Percentiles rank a stretch among this genome's conserved stretches.
Conservation (phyloP, 2,113 vertebrate genomes). For the Chloropsis hardwickii region DNA sequence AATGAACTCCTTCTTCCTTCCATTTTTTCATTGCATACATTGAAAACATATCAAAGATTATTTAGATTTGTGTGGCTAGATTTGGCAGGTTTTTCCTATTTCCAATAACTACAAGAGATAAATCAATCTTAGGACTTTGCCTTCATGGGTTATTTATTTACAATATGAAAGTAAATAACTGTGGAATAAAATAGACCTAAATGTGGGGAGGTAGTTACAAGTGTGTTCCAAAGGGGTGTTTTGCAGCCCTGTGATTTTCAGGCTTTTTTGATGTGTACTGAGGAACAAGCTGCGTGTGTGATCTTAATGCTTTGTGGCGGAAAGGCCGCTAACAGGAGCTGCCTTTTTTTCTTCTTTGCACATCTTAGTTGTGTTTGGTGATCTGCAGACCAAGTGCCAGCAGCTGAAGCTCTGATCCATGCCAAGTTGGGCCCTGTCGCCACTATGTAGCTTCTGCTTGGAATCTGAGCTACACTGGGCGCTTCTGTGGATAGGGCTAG, state of each 20-base stretch:
- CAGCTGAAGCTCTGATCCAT: not conserved
- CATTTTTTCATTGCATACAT: not conserved
- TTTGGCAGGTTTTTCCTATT: not conserved
- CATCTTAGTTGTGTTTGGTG: not conserved
- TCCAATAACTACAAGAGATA: not conserved
- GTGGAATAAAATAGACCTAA: not conserved
- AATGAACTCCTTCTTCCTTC: not conserved
- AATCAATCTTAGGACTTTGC: not conserved
- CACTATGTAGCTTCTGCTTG: too few species aligned
- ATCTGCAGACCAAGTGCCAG: not conserved
- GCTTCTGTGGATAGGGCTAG: rapidly evolving
- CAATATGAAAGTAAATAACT: not conserved
- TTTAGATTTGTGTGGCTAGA: not conserved
- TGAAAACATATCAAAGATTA: not conserved
- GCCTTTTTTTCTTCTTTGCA: not conserved
- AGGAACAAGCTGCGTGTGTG: not conserved
- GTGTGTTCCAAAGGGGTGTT: not conserved
- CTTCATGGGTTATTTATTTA: not conserved
- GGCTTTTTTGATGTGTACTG: not conserved
- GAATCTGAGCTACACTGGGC: rapidly evolving
- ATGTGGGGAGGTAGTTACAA: not conserved
- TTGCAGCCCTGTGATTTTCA: not conserved
- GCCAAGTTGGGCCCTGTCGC: rapidly evolving
- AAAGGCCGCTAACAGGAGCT: not conserved
- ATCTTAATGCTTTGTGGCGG: not conserved